These are phyloP conservation scores for Frieseomelitta varia DNA, from an alignment of 1,140 invertebrate genomes.

Conservation along the genomic window DNA sequence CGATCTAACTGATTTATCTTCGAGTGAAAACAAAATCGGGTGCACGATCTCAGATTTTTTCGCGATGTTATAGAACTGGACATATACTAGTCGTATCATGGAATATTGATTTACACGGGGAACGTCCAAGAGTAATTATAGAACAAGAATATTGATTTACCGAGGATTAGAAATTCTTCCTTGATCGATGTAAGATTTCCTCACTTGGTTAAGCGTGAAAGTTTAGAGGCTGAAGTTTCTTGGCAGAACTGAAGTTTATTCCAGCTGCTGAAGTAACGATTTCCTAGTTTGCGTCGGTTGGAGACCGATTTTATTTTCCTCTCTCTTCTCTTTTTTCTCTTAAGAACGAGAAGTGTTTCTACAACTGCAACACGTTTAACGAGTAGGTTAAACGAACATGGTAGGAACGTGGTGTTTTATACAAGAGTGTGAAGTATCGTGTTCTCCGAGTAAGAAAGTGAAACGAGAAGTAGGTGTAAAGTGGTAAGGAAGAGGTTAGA, in stretches of 20 bases:
- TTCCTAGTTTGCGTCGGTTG: not conserved
- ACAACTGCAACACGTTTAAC: too few species aligned
- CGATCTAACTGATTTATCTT: too few species aligned
- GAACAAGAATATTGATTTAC: not conserved
- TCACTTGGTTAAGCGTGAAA: not conserved
- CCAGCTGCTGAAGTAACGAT: not conserved
- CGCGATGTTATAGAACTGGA: too few species aligned
- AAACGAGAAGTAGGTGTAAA: not conserved
- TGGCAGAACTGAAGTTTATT: not conserved
- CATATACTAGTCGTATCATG: not conserved
- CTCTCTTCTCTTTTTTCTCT: too few species aligned
- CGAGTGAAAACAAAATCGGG: too few species aligned
- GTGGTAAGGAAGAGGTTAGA: not conserved
- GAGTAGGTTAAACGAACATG: too few species aligned
- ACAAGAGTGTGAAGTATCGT: not conserved
- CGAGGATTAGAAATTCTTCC: not conserved
- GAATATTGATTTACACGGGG: not conserved
- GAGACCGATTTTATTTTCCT: not conserved
- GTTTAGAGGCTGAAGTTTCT: slow-evolving; percentile 10
- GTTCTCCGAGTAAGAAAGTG: not conserved
- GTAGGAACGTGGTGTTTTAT: too few species aligned
- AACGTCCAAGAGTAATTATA: not conserved
- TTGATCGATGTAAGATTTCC: not conserved
- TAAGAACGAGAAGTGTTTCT: too few species aligned
- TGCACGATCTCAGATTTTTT: too few species aligned